Base-by-base conservation (phyloP, 2,797 vertebrate species). In the Adelosebastes latens region DNA sequence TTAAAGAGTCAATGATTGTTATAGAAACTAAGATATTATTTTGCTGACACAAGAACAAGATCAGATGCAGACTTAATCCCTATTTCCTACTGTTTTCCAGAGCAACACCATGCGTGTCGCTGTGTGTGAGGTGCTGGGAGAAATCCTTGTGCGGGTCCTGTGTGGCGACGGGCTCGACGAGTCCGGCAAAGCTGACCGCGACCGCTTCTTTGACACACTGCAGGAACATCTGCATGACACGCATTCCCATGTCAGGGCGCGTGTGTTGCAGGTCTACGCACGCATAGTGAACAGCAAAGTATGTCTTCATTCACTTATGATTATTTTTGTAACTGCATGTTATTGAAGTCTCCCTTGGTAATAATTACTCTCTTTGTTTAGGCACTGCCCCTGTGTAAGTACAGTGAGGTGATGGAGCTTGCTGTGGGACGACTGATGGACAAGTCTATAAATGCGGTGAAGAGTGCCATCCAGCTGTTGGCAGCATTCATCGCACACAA, bases 401-500 rank as follows among this genome's bases (percentile, higher is more conserved):
- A 99, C 92, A 97, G 97, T 56, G 93, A 97, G 25, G 97, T 99
- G 72, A 96, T 98, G 87, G 94, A 94, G 3, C 93, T 99, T 42
- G 95, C 97, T 14, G 97, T 99, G 13, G 97, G 96, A 0, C 95
- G 99, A 36, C 96, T 99, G 74, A 94, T 96, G 92, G 99, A 99
- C 93, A 99, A 97, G 89, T 97, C 98, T 0, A 96, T 99, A 72
- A 91, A 97, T 4, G 98, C 95, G 2, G 97, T 97, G 80, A 99
- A 99, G 95, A 98, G 97, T 18, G 97, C 98, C 0, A 97, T 99
- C 88, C 98, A 98, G 85, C 95, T 99, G 65, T 92, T 99, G 88
- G 97, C 97, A 75, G 97, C 96, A 0, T 99, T 99, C 88, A 97
- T 99, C 8, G 97, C 97, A 73, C 98, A 98, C 89, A 99, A 99